These are phyloP conservation scores for Calliphora vicina DNA, from an alignment of 1,140 invertebrate species.

Conservation along the genomic window DNA sequence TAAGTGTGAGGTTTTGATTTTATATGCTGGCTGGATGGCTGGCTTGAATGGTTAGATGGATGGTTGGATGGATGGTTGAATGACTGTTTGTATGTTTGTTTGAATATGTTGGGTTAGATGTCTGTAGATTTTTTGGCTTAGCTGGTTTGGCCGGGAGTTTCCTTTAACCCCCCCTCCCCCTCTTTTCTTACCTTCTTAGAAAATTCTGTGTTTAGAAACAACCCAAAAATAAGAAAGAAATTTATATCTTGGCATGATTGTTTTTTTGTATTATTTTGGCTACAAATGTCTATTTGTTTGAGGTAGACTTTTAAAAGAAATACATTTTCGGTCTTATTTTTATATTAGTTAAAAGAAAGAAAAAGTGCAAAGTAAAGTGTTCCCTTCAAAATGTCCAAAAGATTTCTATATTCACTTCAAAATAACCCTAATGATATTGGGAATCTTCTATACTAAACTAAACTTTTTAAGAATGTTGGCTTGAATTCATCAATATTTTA, in stretches of 20 bases:
- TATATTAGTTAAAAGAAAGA: too few relatives aligned
- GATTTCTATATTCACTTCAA: too few relatives aligned
- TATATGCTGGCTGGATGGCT: neutral
- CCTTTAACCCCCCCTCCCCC: neutral
- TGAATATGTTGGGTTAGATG: too few relatives aligned
- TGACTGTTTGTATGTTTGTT: neutral
- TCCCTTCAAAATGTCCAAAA: too few relatives aligned
- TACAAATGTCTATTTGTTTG: neutral
- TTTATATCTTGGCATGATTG: neutral
- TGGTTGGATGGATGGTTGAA: neutral
- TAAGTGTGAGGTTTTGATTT: conserved; percentile 11
- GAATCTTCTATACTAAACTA: too few relatives aligned
- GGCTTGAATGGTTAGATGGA: neutral
- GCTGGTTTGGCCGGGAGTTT: neutral
- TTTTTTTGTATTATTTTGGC: neutral
- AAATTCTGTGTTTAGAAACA: neutral
- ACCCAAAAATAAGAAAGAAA: neutral
- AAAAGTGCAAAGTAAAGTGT: too few relatives aligned
- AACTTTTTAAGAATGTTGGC: too few relatives aligned
- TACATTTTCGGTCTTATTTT: too few relatives aligned
- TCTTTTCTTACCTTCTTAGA: neutral
- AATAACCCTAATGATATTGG: too few relatives aligned
- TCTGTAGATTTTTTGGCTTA: neutral
- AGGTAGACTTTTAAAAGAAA: too few relatives aligned
- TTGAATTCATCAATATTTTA: too few relatives aligned